Percentiles rank a stretch among this genome's conserved stretches.
These are phyloP conservation scores for Stichopus horrens DNA, from an alignment of 53 echinoderm and acorn worm genomes.

Conservation along the genomic window DNA sequence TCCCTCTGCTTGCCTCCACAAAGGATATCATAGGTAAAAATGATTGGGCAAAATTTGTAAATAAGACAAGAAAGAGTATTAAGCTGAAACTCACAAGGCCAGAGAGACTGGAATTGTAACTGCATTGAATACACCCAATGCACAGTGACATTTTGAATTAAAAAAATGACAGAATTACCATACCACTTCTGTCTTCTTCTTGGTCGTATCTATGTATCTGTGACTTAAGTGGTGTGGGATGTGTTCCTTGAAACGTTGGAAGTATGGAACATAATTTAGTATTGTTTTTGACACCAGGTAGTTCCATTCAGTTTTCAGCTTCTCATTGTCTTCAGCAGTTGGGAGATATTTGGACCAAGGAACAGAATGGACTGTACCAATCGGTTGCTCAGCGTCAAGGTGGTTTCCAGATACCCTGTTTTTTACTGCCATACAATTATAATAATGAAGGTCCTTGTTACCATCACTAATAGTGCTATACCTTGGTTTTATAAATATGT, in stretches of 20 bases:
- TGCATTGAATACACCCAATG: no score
- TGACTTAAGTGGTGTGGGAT: slow-evolving; percentile 5
- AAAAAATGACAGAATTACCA: neutral
- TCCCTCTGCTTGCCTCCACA: no score
- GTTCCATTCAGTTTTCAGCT: slow-evolving; percentile 44
- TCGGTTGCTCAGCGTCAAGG: neutral
- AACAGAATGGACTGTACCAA: neutral
- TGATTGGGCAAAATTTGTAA: no score
- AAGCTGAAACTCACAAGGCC: no score
- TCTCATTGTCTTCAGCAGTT: slow-evolving; percentile 26
- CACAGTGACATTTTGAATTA: neutral
- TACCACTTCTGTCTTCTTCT: slow-evolving; percentile 55
- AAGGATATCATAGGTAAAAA: no score
- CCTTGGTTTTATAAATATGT: slow-evolving; percentile 33
- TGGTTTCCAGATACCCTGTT: slow-evolving; percentile 41
- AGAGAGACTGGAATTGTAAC: no score
- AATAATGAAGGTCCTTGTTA: slow-evolving; percentile 44
- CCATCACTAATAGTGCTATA: slow-evolving; percentile 4
- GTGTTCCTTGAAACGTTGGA: neutral
- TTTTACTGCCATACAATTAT: slow-evolving; percentile 37
- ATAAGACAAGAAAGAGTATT: no score
- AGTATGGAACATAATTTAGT: neutral
- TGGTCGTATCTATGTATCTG: slow-evolving; percentile 15
- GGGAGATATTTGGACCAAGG: slow-evolving; percentile 42
- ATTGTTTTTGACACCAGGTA: slow-evolving; percentile 22